These are phyloP conservation scores for Micropoecilia bifurca DNA, from an alignment of 2,797 vertebrate genomes.

Conservation along the genomic window DNA sequence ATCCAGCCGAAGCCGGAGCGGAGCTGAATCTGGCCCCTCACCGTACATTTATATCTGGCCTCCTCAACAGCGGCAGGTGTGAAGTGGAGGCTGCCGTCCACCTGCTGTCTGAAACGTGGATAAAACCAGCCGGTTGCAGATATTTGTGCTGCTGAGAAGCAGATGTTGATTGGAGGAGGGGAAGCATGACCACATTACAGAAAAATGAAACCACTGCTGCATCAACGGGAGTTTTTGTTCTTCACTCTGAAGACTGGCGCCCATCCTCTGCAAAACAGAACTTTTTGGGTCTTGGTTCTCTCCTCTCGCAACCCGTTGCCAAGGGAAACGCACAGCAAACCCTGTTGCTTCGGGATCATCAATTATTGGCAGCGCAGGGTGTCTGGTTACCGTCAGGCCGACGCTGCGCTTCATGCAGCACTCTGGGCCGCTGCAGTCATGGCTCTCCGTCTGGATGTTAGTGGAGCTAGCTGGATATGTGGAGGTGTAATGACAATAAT, in stretches of 20 bases:
- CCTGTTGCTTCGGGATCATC: slow-evolving; percentile 31
- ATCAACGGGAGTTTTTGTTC: slow-evolving; percentile 35
- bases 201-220: slow-evolving; percentile 34
- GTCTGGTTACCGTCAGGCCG: slow-evolving; percentile 47
- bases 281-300: neutral
- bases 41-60: slow-evolving; percentile 26
- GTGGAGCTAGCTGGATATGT: slow-evolving; percentile 1
- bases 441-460: neutral
- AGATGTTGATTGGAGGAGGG: slow-evolving; percentile 4
- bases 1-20: slow-evolving; percentile 17
- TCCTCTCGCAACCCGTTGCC: slow-evolving; percentile 11
- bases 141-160: neutral
- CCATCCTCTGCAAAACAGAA: slow-evolving; percentile 12
- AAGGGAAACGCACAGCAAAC: slow-evolving; percentile 35
- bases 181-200: slow-evolving; percentile 17
- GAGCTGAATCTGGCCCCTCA: slow-evolving; percentile 19
- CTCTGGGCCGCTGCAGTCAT: neutral
- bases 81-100: slow-evolving; percentile 15
- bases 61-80: slow-evolving; percentile 29
- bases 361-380: slow-evolving; percentile 40
- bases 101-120: neutral
- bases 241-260: slow-evolving; percentile 29
- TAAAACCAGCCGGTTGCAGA: neutral
- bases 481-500: neutral
- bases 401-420: neutral